Base-by-base conservation (phyloP, 2,113 vertebrate species). In the Empidonax traillii region DNA sequence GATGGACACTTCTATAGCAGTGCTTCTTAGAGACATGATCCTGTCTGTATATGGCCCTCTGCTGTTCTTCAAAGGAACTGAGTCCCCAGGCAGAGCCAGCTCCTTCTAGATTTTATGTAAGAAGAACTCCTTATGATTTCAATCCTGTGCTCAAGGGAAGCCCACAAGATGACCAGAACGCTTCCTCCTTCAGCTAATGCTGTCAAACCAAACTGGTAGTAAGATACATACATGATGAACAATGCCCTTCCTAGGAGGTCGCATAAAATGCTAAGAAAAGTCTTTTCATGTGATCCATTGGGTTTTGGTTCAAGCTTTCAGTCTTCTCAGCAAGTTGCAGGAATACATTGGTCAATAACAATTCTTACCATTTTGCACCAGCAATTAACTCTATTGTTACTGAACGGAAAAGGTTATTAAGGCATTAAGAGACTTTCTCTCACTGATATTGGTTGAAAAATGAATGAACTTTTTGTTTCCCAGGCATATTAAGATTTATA, bases 401-500 rank as follows among this genome's bases (percentile, higher is more conserved):
- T 69, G 47, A 90, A 75, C 49, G 19, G 15, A 58, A 82, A 81
- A 92, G 30, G 24, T 44, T 56, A 77, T 7, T 59, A 24, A 56
- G 24, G 14, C 15, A 75, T 53, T 85, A 75, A 91, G 31, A 93
- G 21, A 25, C 5, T 14, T 91, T 67, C 27, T 75, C 13, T 10
- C 58, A 41, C 20, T 44, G 28, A 65, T 15, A 46, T 8, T 46
- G 8, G 28, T 90, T 49, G 89, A 89, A 97, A 94, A 88, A 82
- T 52, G 74, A 96, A 85, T 25, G 6, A 51, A 46, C 3, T 2
- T 75, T 93, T 46, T n/a, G 65, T 41, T 91, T 89, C 79, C 30
- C 80, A 81, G 33, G 13, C 91, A 66, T 72, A 87, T 66, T 83
- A 80, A 86, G 30, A 11, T 97, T 94, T 91, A 89, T 87, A 86